phyloP scores from a whole-genome alignment of 1,140 invertebrate genomes.

The Lineus longissimus region DNA sequence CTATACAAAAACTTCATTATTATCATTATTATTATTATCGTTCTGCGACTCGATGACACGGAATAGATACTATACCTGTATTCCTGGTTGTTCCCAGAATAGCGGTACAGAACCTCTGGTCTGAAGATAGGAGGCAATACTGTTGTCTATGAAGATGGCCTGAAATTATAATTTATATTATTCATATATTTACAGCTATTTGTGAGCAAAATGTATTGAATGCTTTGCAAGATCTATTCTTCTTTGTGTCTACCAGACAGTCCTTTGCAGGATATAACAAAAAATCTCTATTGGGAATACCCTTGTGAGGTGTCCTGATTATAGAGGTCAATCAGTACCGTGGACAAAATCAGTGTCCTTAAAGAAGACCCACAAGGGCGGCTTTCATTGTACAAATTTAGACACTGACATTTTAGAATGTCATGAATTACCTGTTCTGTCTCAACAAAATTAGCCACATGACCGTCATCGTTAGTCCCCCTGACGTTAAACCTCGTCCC shows the following conservation, averaged over 20 bases:
- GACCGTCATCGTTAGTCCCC: slow-evolving; percentile 97
- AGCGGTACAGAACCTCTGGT: slow-evolving; percentile 94
- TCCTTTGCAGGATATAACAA: too few relatives aligned
- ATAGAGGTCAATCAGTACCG: background rate
- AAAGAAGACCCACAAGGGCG: too few relatives aligned
- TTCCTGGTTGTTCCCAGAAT: slow-evolving; percentile 99
- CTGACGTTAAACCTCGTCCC: slow-evolving; percentile 84
- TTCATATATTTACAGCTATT: background rate
- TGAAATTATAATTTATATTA: slow-evolving; percentile 23
- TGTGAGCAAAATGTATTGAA: too few relatives aligned
- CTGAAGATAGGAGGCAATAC: slow-evolving; percentile 64
- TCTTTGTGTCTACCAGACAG: too few relatives aligned
- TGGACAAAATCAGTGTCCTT: background rate
- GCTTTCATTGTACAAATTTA: too few relatives aligned
- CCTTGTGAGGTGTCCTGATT: too few relatives aligned
- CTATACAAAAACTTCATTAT: too few relatives aligned
- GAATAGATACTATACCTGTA: slow-evolving; percentile 66
- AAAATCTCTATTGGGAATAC: too few relatives aligned
- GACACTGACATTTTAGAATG: too few relatives aligned
- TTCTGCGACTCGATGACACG: too few relatives aligned
- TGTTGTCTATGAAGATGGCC: slow-evolving; percentile 67
- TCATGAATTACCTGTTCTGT: slow-evolving; percentile 76
- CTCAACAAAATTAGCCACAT: slow-evolving; percentile 99
- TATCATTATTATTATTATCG: too few relatives aligned
- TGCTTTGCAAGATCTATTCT: too few relatives aligned